Evolutionary conservation across 2,888 invertebrate genomes (phyloP), one percentile per base, ranked within the genome.

Genomic region (Sympetrum striolatum): DNA sequence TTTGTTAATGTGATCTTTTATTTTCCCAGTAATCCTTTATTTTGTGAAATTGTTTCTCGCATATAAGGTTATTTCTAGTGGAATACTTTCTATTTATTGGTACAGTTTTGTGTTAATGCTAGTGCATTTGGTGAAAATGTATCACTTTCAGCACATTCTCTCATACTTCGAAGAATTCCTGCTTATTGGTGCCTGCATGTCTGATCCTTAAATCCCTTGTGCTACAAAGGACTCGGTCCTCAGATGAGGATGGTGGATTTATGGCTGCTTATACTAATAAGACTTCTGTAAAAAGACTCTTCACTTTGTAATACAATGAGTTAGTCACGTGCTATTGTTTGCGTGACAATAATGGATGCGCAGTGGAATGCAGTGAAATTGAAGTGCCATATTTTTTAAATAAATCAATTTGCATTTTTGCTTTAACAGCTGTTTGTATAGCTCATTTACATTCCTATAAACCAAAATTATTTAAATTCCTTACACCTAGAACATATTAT

Each of bases 351-450:
- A 60, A 86, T 86, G 86, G 86, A 86, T 64, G 86, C 64, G 86
- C 86, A 86, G 58, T 86, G 58, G 37, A 60, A 86, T 58, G 86
- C 86, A 86, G 60, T 86, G 86, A 86, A 60, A 86, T 86, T 58
- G 86, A 86, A 86, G 86, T 86, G 86, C 86, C 86, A 86, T 86
- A 86, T 86, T 86, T 86, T 86, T 86, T 86, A 86, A 86, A 86
- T 86, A 86, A 86, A 86, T 86, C 86, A 60, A 86, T 86, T 86
- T 86, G 86, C 86, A 86, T 86, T 86, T 86, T 86, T 86, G 86
- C 86, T 86, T 86, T 86, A 86, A 86, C 60, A 22, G 58, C 14
- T 48, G 14, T 60, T 60, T 18, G 53, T 53, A 53, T 53, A 53
- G 18, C 18, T 53, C 15, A 18, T 53, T 53, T 18, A 18, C 18